Base-by-base conservation (phyloP, 2,113 vertebrate species). In the Tachysurus fulvidraco region DNA sequence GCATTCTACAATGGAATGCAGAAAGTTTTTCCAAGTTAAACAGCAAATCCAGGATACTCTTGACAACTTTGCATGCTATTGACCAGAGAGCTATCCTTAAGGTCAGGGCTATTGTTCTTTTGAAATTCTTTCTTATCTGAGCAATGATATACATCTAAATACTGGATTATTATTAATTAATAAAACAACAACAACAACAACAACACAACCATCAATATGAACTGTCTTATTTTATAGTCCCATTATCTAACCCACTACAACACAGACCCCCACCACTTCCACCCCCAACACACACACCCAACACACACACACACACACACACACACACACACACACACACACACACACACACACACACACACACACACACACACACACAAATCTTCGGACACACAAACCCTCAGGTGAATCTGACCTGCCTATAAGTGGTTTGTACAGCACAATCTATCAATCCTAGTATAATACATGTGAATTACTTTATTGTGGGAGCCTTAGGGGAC, bases 1-100 rank as follows among this genome's bases (percentile, higher is more conserved):
- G 86, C 87, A 86, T 94, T 93, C 93, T 82, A 28, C 25, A 67
- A 30, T 81, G 85, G 90, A 90, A 84, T 86, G 76, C 36, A 59
- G 50, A 55, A 90, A 62, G 76, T 28, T 71, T 79, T 88, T 91
- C 89, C 44, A 87, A 88, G 89, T 86, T 86, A 89, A 91, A 92
- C n/a, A 91, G 86, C 85, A 91, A 89, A 88, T 86, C 57, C 41
- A 64, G 50, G 81, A 88, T 85, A 7, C 2, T 81, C 62, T 59
- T 36, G 85, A 84, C 67, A 79, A 83, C 82, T 84, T 90, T 62
- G 57, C 13, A 67, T 78, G 59, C 19, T 64, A 62, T 36, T 80
- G 46, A 86, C 85, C 81, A 76, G 82, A 52, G 78, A 82, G 67
- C 36, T 50, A 12, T 14, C 54, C 12, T 54, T 44, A 25, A 64